These are phyloP conservation scores for Tinamus major DNA, from an alignment of 2,797 vertebrate species.

Conservation along the genomic window DNA sequence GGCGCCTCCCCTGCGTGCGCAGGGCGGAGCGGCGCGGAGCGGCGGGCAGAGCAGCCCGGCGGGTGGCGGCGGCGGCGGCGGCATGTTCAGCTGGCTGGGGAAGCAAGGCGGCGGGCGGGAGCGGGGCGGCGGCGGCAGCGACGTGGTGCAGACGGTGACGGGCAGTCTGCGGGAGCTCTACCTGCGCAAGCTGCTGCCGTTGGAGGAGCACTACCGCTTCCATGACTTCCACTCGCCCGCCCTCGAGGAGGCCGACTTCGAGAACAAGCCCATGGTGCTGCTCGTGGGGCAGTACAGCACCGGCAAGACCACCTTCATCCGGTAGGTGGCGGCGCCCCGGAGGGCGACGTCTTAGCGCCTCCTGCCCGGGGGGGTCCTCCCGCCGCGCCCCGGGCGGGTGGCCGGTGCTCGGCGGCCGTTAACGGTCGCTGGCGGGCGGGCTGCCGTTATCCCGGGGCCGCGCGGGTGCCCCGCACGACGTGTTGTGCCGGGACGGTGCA, in stretches of 20 bases:
- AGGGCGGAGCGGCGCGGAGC: neutral
- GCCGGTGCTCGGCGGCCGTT: no score
- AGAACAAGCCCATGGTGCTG: slow-evolving; percentile 96
- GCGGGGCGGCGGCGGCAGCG: slow-evolving; percentile 77
- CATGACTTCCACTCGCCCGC: slow-evolving; percentile 97
- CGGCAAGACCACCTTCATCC: slow-evolving; percentile 96
- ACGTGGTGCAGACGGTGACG: slow-evolving; percentile 93
- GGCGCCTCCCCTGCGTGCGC: neutral
- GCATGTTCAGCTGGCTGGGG: slow-evolving; percentile 94
- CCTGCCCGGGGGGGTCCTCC: no score
- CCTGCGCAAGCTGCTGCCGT: slow-evolving; percentile 90
- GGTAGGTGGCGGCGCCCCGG: slow-evolving; percentile 74
- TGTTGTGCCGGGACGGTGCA: neutral
- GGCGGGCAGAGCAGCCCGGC: slow-evolving; percentile 81
- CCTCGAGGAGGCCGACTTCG: slow-evolving; percentile 94
- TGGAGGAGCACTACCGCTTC: slow-evolving; percentile 95
- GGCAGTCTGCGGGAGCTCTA: slow-evolving; percentile 92
- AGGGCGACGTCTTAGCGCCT: neutral
- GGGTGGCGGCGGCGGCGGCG: slow-evolving; percentile 51
- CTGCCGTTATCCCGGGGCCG: no score
- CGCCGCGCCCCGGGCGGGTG: no score
- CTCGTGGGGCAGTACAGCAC: slow-evolving; percentile 97
- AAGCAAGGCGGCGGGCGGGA: slow-evolving; percentile 87
- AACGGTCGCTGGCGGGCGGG: no score
- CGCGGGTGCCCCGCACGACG: rapidly evolving